phyloP scores from a whole-genome alignment of 2,797 vertebrate genomes.

The Microtus agrestis region DNA sequence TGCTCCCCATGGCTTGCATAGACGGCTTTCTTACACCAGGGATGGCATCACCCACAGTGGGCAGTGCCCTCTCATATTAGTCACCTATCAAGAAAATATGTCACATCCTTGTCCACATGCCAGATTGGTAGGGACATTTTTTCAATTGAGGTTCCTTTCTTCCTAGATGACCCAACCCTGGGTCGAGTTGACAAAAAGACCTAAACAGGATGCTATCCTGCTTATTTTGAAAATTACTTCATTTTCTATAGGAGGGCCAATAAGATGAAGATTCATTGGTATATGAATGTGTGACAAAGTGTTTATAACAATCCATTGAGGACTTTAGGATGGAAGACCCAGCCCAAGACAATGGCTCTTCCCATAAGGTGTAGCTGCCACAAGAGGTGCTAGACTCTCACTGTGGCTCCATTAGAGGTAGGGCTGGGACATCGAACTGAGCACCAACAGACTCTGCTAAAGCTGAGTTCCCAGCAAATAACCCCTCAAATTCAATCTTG shows the following conservation, averaged over 20 bases:
- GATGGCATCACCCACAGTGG: background rate
- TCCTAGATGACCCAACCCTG: background rate
- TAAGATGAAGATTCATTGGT: background rate
- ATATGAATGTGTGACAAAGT: background rate
- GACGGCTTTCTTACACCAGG: background rate
- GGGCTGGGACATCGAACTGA: background rate
- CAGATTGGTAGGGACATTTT: background rate
- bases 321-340: background rate
- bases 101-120: background rate
- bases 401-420: background rate
- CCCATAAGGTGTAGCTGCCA: background rate
- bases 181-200: background rate
- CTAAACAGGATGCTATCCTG: background rate
- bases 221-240: background rate
- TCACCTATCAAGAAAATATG: background rate
- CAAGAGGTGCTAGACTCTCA: fast-evolving
- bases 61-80: too few species aligned
- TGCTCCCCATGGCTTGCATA: background rate
- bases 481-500: background rate
- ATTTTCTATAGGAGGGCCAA: background rate
- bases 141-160: background rate
- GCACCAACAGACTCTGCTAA: too few species aligned
- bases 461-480: fast-evolving
- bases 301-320: background rate
- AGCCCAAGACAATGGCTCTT: fast-evolving